Percentiles rank a stretch among this genome's conserved stretches.
Conservation (phyloP, 2,888 invertebrate genomes). For the Drosophila acutilabella region DNA sequence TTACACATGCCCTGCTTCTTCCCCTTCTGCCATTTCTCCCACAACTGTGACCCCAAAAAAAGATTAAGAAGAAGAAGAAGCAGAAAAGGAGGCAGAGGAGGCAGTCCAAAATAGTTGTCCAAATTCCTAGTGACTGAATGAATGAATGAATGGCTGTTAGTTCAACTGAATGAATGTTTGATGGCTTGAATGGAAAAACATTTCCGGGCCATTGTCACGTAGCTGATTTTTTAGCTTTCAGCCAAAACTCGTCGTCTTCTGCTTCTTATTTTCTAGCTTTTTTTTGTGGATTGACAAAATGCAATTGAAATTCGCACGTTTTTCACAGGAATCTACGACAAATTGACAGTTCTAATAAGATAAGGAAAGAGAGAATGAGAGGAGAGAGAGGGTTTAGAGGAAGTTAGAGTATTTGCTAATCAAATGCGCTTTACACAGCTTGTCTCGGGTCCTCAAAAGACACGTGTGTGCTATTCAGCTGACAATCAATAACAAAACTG, state of each 20-base stretch:
- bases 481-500: constrained; percentile 28
- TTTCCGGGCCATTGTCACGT: constrained; percentile 71
- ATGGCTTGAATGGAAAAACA: constrained; percentile 58
- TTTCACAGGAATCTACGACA: constrained; percentile 25
- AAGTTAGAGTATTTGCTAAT: not conserved
- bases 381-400: not conserved
- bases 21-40: too few relatives aligned
- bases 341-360: constrained; percentile 22
- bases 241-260: not conserved
- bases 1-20: not conserved
- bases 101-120: constrained; percentile 14
- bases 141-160: constrained; percentile 32
- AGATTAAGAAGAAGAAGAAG: too few relatives aligned
- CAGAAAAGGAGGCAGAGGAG: too few relatives aligned
- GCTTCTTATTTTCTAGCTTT: constrained; percentile 14
- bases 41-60: too few relatives aligned
- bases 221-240: constrained; percentile 55
- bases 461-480: constrained; percentile 6
- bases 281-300: not conserved
- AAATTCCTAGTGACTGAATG: constrained; percentile 18
- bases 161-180: constrained; percentile 19
- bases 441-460: constrained; percentile 15
- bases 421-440: not conserved
- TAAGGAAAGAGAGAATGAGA: not conserved
- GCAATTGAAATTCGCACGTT: constrained; percentile 52